These are phyloP conservation scores for Notarius quadriscutis DNA, from an alignment of 2,113 vertebrate genomes.

Conservation along the genomic window DNA sequence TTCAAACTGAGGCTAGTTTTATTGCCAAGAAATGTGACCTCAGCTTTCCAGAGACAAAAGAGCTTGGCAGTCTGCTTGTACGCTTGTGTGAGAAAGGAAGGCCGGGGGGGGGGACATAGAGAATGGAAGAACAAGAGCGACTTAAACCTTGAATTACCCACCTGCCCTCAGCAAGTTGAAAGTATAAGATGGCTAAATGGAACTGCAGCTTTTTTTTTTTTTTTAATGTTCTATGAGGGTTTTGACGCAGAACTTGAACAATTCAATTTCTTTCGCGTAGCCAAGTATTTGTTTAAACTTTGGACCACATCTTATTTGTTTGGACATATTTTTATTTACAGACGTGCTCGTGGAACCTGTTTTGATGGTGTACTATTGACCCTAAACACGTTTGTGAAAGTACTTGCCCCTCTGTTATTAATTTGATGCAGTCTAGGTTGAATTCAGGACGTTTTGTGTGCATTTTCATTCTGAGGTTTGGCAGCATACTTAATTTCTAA, in stretches of 20 bases:
- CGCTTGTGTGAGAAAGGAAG: conserved; percentile 34
- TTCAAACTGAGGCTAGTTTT: conserved; percentile 50
- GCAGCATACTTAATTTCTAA: background rate
- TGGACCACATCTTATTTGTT: background rate
- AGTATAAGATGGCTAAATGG: background rate
- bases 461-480: background rate
- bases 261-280: background rate
- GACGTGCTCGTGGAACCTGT: background rate
- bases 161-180: conserved; percentile 11
- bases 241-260: background rate
- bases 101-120: background rate
- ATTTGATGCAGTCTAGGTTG: background rate
- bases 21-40: conserved; percentile 46
- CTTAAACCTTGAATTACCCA: conserved; percentile 21
- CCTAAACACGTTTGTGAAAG: background rate
- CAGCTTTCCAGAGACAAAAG: conserved; percentile 48
- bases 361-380: background rate
- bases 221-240: no score
- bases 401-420: background rate
- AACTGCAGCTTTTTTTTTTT: background rate
- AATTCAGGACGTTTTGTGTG: background rate
- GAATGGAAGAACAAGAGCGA: conserved; percentile 11
- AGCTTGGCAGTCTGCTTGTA: conserved; percentile 32
- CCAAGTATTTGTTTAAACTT: background rate
- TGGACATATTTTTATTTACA: background rate